Base-by-base conservation (phyloP, 2,797 vertebrate species). In the Intellagama lesueurii region DNA sequence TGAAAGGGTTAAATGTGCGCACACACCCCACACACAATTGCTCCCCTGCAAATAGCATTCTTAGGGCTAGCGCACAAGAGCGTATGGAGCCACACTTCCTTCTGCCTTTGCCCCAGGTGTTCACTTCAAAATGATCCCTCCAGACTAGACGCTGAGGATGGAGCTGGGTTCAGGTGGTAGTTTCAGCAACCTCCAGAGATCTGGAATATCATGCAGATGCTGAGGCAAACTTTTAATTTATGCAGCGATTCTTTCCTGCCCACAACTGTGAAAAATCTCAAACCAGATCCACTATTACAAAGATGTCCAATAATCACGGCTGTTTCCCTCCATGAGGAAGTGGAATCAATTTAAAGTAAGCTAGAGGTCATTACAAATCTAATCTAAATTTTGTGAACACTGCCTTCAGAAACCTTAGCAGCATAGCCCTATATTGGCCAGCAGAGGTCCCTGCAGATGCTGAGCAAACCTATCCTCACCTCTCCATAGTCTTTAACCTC, bases 391-490 rank as follows among this genome's bases (percentile, higher is more conserved):
- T 66, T 52, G 70, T 68, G 78, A 86, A 6, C 64, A 64, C 4
- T 30, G 8, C 84, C 79, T 69, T 90, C 32, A 69, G 60, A 77
- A 1, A 0, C n/a, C 35, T 4, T 19, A 35, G 47, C 60, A 3
- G 8, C 0, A 1, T 1, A 56, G 32, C n/a, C 2, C 81, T 0
- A 0, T 1, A 49, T 66, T 75, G 91, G 28, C 91, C 77, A 0
- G 80, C 83, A 93, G 92, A 16, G 85, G 91, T 91, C 92, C 89
- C 86, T 0, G 70, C 8, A 88, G 69, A 76, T 85, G 87, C 91
- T 69, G 28, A 40, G 16, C 79, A 86, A 0, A 0, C 4, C 7
- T 28, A 52, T 81, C 66, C 6, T 40, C 60, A 1, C 83, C 14
- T 30, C 81, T 47, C 60, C 35, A 35, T 81, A 2, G 49, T 83